Evolutionary conservation across 2,888 invertebrate genomes (phyloP).

Genomic region (Drosophila meridionalis): DNA sequence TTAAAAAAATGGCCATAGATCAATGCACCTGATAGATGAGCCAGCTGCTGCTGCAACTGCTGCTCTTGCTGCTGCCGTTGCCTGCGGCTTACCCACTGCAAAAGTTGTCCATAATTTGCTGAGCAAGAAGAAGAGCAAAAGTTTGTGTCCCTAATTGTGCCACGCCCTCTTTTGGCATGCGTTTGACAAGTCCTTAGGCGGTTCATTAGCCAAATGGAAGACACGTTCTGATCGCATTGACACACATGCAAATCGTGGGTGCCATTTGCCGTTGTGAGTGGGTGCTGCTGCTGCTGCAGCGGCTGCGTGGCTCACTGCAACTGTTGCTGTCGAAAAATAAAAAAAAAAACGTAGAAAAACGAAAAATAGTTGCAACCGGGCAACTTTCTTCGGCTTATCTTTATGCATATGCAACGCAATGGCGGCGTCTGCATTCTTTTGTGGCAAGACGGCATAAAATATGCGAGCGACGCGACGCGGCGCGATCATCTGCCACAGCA

Average conservation of each 20-base stretch:
- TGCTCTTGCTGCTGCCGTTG: background rate
- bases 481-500: slow-evolving; percentile 68
- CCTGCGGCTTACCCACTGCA: background rate
- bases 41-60: slow-evolving; percentile 7
- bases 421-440: slow-evolving; percentile 75
- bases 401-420: slow-evolving; percentile 78
- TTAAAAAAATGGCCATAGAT: slow-evolving; percentile 80
- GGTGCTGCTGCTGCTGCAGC: slow-evolving; percentile 34
- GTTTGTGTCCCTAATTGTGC: slow-evolving; percentile 34
- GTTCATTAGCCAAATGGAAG: slow-evolving; percentile 65
- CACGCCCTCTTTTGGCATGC: slow-evolving; percentile 25
- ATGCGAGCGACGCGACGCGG: slow-evolving; percentile 66
- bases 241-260: slow-evolving; percentile 70
- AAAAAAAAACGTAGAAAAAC: slow-evolving; percentile 33
- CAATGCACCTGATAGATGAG: slow-evolving; percentile 80
- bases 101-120: slow-evolving; percentile 65
- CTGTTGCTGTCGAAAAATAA: slow-evolving; percentile 31
- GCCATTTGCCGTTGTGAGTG: slow-evolving; percentile 46
- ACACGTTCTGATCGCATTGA: slow-evolving; percentile 60
- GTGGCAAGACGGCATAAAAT: slow-evolving; percentile 65
- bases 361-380: slow-evolving; percentile 37
- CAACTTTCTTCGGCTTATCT: slow-evolving; percentile 77
- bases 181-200: slow-evolving; percentile 71
- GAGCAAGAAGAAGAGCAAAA: background rate
- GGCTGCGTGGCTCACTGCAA: slow-evolving; percentile 24